These are phyloP conservation scores for Mimachlamys varia DNA, from an alignment of 2,888 invertebrate genomes.

Conservation along the genomic window DNA sequence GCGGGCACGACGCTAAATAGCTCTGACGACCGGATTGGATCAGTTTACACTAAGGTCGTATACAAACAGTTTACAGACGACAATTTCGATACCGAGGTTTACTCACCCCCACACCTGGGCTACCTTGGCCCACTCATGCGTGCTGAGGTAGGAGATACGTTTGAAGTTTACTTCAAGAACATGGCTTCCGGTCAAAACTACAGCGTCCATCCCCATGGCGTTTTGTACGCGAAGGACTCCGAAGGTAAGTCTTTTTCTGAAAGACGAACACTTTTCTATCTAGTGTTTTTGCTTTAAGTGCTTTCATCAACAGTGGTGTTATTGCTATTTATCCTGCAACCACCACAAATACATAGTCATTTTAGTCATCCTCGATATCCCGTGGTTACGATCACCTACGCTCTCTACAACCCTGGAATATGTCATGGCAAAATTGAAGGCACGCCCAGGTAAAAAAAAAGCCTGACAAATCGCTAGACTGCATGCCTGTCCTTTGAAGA, in stretches of 20 bases:
- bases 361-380: too few species aligned
- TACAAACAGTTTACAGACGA: constrained; percentile 57
- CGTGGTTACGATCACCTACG: too few species aligned
- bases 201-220: constrained; percentile 69
- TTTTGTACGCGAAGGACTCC: constrained; percentile 62
- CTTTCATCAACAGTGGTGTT: too few species aligned
- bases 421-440: too few species aligned
- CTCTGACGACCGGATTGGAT: constrained; percentile 55
- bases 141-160: constrained; percentile 67
- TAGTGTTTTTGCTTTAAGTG: too few species aligned
- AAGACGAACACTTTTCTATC: too few species aligned
- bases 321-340: too few species aligned
- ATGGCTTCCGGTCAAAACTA: constrained; percentile 45
- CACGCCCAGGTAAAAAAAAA: too few species aligned
- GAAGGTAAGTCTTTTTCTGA: constrained; percentile 59
- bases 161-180: constrained; percentile 62
- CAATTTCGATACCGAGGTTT: constrained; percentile 48
- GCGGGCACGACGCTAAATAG: constrained; percentile 54
- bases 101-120: constrained; percentile 55
- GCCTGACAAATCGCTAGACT: too few species aligned
- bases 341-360: too few species aligned
- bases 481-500: too few species aligned
- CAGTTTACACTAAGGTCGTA: constrained; percentile 58
- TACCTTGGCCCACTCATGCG: constrained; percentile 64
- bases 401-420: too few species aligned